These are phyloP conservation scores for Meleagris gallopavo DNA, from an alignment of 2,113 vertebrate genomes.

Conservation along the genomic window DNA sequence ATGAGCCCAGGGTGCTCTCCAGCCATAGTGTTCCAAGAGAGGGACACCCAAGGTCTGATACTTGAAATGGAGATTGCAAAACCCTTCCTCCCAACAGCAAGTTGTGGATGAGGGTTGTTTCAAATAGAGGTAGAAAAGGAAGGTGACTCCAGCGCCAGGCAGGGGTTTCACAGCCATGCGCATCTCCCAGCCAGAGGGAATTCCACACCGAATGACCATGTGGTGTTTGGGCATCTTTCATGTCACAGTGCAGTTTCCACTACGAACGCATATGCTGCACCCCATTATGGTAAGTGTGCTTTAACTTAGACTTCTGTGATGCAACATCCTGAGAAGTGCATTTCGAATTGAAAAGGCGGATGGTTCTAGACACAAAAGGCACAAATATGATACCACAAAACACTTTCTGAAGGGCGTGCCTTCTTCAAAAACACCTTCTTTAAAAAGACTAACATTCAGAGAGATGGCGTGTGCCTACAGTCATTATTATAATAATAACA, in stretches of 20 bases:
- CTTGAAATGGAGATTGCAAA: background rate
- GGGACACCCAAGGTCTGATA: background rate
- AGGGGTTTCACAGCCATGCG: background rate
- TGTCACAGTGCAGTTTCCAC: conserved; percentile 21
- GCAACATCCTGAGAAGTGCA: conserved; percentile 49
- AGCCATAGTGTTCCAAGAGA: fast-evolving
- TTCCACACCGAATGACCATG: background rate
- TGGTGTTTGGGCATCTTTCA: conserved; percentile 28
- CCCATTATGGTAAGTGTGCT: conserved; percentile 37
- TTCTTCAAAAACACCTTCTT: conserved; percentile 62
- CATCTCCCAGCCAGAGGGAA: background rate
- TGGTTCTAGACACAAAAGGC: conserved; percentile 38
- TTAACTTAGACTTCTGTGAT: conserved; percentile 57
- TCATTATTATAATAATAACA: background rate
- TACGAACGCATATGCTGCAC: conserved; percentile 9
- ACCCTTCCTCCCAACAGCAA: background rate
- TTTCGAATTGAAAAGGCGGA: conserved; percentile 47
- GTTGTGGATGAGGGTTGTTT: background rate
- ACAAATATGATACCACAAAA: conserved; percentile 24
- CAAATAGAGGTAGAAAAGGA: background rate
- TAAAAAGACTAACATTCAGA: conserved; percentile 51
- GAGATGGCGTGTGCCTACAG: background rate
- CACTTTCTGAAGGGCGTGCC: conserved; percentile 34
- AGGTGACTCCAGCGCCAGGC: background rate
- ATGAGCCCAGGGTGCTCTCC: background rate